phyloP scores from a whole-genome alignment of 2,113 vertebrate species.

The Craseonycteris thonglongyai region DNA sequence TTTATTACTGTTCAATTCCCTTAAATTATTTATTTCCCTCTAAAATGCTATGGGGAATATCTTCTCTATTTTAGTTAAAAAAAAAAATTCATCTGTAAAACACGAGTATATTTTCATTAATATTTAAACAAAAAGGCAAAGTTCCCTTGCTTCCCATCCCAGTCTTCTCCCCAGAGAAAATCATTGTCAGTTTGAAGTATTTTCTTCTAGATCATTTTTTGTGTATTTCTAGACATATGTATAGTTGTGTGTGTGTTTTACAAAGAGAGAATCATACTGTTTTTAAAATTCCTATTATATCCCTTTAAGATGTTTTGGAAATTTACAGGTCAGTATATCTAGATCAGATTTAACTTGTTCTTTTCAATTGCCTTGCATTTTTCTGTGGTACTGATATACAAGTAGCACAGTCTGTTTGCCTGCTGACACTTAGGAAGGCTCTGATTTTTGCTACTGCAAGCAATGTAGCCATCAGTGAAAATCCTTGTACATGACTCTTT shows the following conservation, averaged over 20 bases:
- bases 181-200: neutral
- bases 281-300: neutral
- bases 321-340: neutral
- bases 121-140: slow-evolving; percentile 34
- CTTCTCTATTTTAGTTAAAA: neutral
- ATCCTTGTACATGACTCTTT: neutral
- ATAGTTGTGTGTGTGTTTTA: neutral
- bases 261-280: neutral
- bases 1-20: neutral
- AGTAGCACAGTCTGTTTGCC: neutral
- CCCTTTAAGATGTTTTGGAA: slow-evolving; percentile 18
- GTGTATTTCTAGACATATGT: neutral
- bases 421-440: neutral
- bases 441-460: neutral
- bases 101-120: slow-evolving; percentile 19
- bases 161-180: neutral
- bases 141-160: neutral
- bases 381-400: neutral
- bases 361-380: neutral
- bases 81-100: neutral
- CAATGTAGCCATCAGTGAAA: neutral
- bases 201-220: slow-evolving; percentile 12
- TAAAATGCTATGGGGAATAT: neutral
- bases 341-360: neutral
- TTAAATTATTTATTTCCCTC: slow-evolving; percentile 1